Base-by-base conservation (phyloP, 2,888 invertebrate genomes). In the Trichopria drosophilae region DNA sequence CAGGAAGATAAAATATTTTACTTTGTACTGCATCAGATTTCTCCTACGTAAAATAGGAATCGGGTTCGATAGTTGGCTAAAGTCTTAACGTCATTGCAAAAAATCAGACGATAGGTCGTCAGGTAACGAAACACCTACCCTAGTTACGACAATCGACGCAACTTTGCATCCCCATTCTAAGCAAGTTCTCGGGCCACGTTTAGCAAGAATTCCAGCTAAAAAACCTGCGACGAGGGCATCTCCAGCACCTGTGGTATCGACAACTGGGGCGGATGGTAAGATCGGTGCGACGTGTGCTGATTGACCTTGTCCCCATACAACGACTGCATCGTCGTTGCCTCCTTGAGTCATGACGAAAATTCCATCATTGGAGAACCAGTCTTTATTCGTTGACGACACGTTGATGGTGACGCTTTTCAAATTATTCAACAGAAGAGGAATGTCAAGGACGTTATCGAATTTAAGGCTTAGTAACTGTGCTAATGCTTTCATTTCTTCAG, bases 161-260 rank as follows among this genome's bases (percentile, higher is more conserved):
- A 65, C 59, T 51, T 63, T 70, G 39, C 69, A 69, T 13, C 74
- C 74, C 48, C 63, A 70, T 45, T 71, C 63, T 13, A 75, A 60
- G 51, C 77, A 77, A 12, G 63, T 60, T 48, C 69, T 67, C 23
- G 76, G 66, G 35, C 66, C 61, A 61, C 68, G 64, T 9, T 62
- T 60, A 12, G 62, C 65, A 41, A 75, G 60, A 23, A 72, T 53
- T 15, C 73, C 74, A 10, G 73, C 70, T 32, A 77, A 48, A 51
- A 77, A 77, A 6, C 77, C 77, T 42, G 76, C 75, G 9, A 73
- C 73, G 26, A 77, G 62, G 31, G 76, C 64, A 61, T 77, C 77
- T 9, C 76, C 77, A 26, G 77, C 76, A 28, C 77, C 77, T 9
- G 75, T 76, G 10, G 77, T 76, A 55, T 77, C 77, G 22, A 64